Percentiles rank a stretch among this genome's conserved stretches.
phyloP scores from a whole-genome alignment of 2,888 invertebrate genomes.

The Sinhomidia bicolor region DNA sequence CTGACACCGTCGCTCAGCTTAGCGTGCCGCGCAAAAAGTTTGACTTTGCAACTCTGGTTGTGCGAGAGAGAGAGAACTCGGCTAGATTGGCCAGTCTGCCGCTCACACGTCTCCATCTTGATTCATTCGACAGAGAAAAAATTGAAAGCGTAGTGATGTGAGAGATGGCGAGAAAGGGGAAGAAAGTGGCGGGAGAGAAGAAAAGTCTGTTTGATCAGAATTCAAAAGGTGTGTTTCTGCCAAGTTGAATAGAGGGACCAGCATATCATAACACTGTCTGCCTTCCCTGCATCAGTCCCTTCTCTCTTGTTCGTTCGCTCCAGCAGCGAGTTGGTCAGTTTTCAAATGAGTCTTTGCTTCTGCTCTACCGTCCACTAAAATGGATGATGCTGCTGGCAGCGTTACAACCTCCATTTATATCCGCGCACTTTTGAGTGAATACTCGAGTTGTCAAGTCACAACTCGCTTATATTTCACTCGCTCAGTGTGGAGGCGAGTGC shows the following conservation, averaged over 20 bases:
- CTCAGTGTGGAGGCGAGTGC: no score
- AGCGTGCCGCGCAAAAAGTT: constrained; percentile 13
- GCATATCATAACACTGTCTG: constrained; percentile 43
- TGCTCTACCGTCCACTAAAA: no score
- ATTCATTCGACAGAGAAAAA: constrained; percentile 13
- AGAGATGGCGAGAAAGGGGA: background rate
- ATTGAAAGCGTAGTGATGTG: constrained; percentile 16
- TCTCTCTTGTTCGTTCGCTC: no score
- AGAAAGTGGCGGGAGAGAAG: background rate
- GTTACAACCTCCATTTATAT: background rate
- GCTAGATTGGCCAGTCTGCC: background rate
- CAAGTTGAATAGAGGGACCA: constrained; percentile 42
- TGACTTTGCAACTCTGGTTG: constrained; percentile 3
- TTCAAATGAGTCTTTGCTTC: no score
- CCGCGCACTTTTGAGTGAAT: no score
- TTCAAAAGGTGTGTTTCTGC: constrained; percentile 51
- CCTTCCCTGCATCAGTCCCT: background rate
- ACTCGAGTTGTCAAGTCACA: no score
- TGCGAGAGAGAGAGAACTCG: background rate
- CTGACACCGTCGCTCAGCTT: background rate
- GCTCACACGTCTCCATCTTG: constrained; percentile 6
- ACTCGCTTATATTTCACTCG: no score
- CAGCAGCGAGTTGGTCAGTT: no score
- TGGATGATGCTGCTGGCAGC: no score
- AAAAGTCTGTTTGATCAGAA: constrained; percentile 27